Evolutionary conservation across 1,140 invertebrate genomes (phyloP).

Genomic region (Scaptomyza pallida): DNA sequence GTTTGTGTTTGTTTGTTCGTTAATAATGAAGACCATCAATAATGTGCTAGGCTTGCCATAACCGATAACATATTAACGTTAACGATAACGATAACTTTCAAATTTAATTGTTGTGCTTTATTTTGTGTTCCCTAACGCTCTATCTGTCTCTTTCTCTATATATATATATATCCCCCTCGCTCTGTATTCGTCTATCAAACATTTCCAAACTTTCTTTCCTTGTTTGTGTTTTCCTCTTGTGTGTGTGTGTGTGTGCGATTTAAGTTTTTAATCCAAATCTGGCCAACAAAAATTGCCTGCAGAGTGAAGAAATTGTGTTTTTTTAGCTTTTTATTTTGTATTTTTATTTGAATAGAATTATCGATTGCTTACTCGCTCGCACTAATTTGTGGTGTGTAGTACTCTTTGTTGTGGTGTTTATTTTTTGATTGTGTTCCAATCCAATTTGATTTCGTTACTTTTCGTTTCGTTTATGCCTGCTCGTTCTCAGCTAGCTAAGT

Average conservation of each 20-base stretch:
- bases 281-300: slow-evolving; percentile 18
- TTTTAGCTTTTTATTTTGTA: slow-evolving; percentile 17
- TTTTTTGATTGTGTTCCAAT: slow-evolving; percentile 46
- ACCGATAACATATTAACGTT: slow-evolving; percentile 15
- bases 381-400: slow-evolving; percentile 70
- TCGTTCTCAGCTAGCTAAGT: background rate
- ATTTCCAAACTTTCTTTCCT: slow-evolving; percentile 11
- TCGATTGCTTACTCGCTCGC: slow-evolving; percentile 54
- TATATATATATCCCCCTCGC: slow-evolving; percentile 4
- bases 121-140: slow-evolving; percentile 30
- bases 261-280: slow-evolving; percentile 26
- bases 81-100: slow-evolving; percentile 34
- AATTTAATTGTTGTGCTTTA: slow-evolving; percentile 47
- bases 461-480: slow-evolving; percentile 38
- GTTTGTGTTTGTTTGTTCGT: slow-evolving; percentile 33
- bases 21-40: slow-evolving; percentile 11
- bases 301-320: slow-evolving; percentile 19
- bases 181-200: background rate
- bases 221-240: background rate
- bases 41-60: slow-evolving; percentile 41
- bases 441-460: slow-evolving; percentile 29
- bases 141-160: slow-evolving; percentile 10
- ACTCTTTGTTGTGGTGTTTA: slow-evolving; percentile 43
- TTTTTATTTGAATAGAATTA: slow-evolving; percentile 27
- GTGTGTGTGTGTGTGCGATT: background rate